These are phyloP conservation scores for Pavo muticus DNA, from an alignment of 2,113 vertebrate species.

Conservation along the genomic window DNA sequence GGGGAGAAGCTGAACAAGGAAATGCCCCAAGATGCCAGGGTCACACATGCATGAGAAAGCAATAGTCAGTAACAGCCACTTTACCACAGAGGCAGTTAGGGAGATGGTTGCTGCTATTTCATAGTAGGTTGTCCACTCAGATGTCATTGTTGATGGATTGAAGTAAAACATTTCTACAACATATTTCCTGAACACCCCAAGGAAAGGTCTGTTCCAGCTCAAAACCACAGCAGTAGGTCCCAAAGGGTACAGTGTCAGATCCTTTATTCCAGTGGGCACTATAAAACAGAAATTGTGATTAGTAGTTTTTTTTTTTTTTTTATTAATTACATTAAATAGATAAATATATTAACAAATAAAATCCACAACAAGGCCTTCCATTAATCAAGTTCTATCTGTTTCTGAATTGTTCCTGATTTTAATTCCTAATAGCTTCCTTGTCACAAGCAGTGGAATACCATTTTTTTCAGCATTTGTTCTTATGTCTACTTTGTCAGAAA, in stretches of 20 bases:
- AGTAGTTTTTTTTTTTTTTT: neutral
- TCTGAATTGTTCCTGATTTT: neutral
- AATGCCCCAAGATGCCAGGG: neutral
- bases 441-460: neutral
- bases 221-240: constrained; percentile 91
- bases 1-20: neutral
- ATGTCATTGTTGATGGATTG: constrained; percentile 89
- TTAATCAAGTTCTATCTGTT: neutral
- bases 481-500: neutral
- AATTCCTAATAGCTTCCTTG: neutral
- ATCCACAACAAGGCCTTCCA: neutral
- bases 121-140: constrained; percentile 96
- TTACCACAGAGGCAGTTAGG: constrained; percentile 93
- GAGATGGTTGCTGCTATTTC: constrained; percentile 93
- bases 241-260: constrained; percentile 90
- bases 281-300: neutral
- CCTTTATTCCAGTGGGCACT: constrained; percentile 93
- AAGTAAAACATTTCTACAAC: constrained; percentile 96
- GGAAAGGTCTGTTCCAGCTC: constrained; percentile 92
- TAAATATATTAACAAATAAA: too few species aligned
- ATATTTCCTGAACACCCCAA: constrained; percentile 94
- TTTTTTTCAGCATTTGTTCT: neutral
- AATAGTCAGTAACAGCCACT: neutral
- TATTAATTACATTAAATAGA: neutral
- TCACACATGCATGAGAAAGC: neutral